Evolutionary conservation across 2,888 invertebrate genomes (phyloP), one percentile per base, ranked within the genome.

Genomic region (Cryptops parisi): DNA sequence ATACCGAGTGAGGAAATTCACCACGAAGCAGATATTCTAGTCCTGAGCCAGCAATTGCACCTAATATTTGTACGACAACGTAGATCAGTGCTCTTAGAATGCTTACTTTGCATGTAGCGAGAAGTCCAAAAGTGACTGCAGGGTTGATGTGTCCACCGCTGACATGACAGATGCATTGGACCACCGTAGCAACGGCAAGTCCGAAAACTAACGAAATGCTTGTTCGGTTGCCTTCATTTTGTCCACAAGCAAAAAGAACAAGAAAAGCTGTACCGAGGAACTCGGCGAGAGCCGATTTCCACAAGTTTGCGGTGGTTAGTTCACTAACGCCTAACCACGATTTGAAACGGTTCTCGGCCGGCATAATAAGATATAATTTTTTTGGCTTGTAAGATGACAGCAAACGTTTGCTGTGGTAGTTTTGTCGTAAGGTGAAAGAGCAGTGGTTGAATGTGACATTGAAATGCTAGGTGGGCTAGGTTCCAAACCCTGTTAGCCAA

Each of bases 101-200:
- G 6, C 63, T 63, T 17, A 65, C 60, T 46, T 65, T 63, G 1
- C 68, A 62, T 1, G 67, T 65, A 12, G 62, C 63, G 47, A 68
- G 57, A 64, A 69, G 63, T 1, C 65, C 61, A 33, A 61, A 46
- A 9, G 69, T 68, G 24, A 70, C 66, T 1, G 68, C 69, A 1
- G 70, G 70, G 60, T 70, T 70, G 54, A 70, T 63, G 59, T 69
- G 69, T 15, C 69, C 68, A 12, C 69, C 67, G 53, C 67, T 67
- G 22, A 65, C 60, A 54, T 64, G 62, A 22, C 63, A 33, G 15
- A 33, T 33, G 33, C 33, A 33, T 15, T 33, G 33, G 33, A 33
- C 33, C 15, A 33, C 15, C 33, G 33, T 33, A 15, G 33, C 33
- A 6, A 33, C 33, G 9, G 33, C 6, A 15, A 33, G 15, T 15